A percentile compares a stretch with the other conserved stretches of the same genome.
Evolutionary conservation across 1,140 invertebrate genomes (phyloP).

Genomic region (Brachionus angularis): DNA sequence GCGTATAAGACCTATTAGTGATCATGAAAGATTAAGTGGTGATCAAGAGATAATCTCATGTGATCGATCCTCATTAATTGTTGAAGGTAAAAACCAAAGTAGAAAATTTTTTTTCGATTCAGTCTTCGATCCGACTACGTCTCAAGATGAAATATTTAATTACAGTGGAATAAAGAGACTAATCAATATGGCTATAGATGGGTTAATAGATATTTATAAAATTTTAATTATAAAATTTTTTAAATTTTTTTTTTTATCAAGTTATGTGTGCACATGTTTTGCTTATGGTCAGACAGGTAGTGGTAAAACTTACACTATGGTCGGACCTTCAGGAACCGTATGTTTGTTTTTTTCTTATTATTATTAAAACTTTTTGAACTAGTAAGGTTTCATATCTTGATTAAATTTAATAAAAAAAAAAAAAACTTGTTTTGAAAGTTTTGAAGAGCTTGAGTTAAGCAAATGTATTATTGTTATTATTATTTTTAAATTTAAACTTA

Average conservation of each 20-base stretch:
- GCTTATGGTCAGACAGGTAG: constrained; percentile 59
- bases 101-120: constrained; percentile 48
- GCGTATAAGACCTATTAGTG: constrained; percentile 19
- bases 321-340: constrained; percentile 56
- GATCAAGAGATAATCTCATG: constrained; percentile 27
- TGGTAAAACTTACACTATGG: constrained; percentile 59
- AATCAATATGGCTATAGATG: constrained; percentile 55
- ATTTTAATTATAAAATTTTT: too few relatives aligned
- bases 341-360: background rate
- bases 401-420: too few relatives aligned
- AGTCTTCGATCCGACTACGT: constrained; percentile 54
- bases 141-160: constrained; percentile 56
- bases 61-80: constrained; percentile 13
- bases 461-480: too few relatives aligned
- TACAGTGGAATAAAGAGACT: constrained; percentile 56
- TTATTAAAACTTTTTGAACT: background rate
- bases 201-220: constrained; percentile 50
- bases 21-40: background rate
- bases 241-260: constrained; percentile 45
- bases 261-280: constrained; percentile 66
- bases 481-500: too few relatives aligned
- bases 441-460: too few relatives aligned
- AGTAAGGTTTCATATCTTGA: too few relatives aligned
- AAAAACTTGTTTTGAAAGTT: too few relatives aligned
- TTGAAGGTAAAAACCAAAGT: constrained; percentile 37